Percentiles rank a stretch among this genome's conserved stretches.
Evolutionary conservation across 1,140 invertebrate species (phyloP).

Genomic region (Camponotus floridanus): DNA sequence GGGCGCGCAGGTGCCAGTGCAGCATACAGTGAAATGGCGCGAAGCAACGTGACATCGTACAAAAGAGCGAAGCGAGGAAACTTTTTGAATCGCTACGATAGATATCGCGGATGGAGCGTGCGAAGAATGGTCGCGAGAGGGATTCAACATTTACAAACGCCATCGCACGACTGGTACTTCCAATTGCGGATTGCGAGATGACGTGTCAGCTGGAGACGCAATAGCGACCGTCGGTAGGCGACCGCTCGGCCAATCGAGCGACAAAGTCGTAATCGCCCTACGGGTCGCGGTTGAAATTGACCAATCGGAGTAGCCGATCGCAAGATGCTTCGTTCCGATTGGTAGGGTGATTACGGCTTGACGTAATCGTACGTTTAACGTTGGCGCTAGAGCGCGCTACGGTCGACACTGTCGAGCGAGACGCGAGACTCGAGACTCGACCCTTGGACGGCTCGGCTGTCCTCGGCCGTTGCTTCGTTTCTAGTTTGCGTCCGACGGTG

Average conservation of each 20-base stretch:
- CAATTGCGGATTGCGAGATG: slow-evolving; percentile 46
- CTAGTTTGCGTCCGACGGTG: slow-evolving; percentile 72
- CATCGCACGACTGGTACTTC: background rate
- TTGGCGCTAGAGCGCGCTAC: slow-evolving; percentile 66
- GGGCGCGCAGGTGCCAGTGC: no score
- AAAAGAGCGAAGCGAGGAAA: no score
- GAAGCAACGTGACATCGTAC: no score
- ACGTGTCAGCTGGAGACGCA: slow-evolving; percentile 61
- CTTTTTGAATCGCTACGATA: no score
- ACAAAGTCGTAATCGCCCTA: slow-evolving; percentile 22
- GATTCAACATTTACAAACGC: background rate
- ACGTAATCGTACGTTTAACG: slow-evolving; percentile 59
- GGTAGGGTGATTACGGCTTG: no score
- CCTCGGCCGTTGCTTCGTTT: slow-evolving; percentile 61
- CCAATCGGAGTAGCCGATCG: no score
- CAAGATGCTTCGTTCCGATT: no score
- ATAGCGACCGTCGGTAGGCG: slow-evolving; percentile 62
- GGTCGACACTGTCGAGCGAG: slow-evolving; percentile 60
- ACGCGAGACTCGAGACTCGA: background rate
- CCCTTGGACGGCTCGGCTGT: background rate
- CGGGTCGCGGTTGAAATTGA: no score
- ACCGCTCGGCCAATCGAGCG: slow-evolving; percentile 67
- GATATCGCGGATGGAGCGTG: background rate
- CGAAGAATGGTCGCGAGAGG: background rate
- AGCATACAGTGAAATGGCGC: no score